phyloP scores from a whole-genome alignment of 2,888 invertebrate genomes.

The Volucella zonaria region DNA sequence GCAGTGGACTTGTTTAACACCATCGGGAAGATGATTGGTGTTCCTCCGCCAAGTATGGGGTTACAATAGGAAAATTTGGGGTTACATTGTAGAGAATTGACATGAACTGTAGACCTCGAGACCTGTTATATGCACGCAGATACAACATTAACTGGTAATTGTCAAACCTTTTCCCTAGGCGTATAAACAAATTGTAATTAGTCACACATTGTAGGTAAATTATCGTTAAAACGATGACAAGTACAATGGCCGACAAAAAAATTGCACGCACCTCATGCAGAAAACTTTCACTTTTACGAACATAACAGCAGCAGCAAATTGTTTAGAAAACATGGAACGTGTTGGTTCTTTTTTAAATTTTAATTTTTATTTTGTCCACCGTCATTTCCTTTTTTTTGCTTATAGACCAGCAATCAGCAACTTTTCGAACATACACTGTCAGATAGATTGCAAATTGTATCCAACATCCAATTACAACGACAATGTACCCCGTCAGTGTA shows the following conservation, averaged over 20 bases:
- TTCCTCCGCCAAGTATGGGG: no score
- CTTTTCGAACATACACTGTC: slow-evolving; percentile 5
- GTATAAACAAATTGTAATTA: neutral
- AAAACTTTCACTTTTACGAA: slow-evolving; percentile 52
- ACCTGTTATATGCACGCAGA: no score
- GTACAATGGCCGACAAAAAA: slow-evolving; percentile 22
- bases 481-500: slow-evolving; percentile 25
- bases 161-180: neutral
- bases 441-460: slow-evolving; percentile 32
- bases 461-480: slow-evolving; percentile 37
- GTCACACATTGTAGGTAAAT: slow-evolving; percentile 5
- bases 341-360: slow-evolving; percentile 11
- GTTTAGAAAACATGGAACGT: slow-evolving; percentile 19
- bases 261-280: slow-evolving; percentile 26
- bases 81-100: no score
- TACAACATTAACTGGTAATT: no score
- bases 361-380: neutral
- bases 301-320: slow-evolving; percentile 8
- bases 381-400: slow-evolving; percentile 22
- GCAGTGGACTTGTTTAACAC: no score
- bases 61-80: no score
- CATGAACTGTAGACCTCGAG: no score
- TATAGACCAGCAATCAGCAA: neutral
- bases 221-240: slow-evolving; percentile 12
- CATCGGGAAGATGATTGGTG: no score